Evolutionary conservation across 2,888 invertebrate species (phyloP), one percentile per base, ranked within the genome.

Genomic region (Hypselothyrea guttata): DNA sequence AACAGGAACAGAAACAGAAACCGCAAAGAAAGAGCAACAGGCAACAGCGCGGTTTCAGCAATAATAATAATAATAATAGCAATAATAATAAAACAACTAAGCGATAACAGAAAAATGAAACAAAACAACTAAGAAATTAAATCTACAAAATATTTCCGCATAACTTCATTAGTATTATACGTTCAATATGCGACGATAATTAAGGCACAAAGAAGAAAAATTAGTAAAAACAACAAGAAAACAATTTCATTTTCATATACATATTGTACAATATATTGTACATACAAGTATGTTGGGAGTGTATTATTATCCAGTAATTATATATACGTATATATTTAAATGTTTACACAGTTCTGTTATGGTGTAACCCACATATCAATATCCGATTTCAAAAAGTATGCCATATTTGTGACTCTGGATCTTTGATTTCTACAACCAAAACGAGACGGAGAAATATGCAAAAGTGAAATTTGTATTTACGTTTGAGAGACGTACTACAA

Each of bases 81-180:
- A 38, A 13, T 9, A 52, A 40, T 16, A 62, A 57, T 33, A 44
- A 51, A 42, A 54, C 46, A 60, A 27, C 16, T 15, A 54, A 15
- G 41, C 12, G 34, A 33, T 33, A 40, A 27, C 35, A 41, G 22
- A 33, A 31, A 31, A 33, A 31, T 11, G 13, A 37, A 16, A 9
- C 33, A 27, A 7, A 18, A 45, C 27, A 41, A 8, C 22, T 49
- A 47, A 48, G 34, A 11, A 33, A 37, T 59, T 38, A 41, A 58
- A 56, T 48, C 34, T 62, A 60, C 37, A 60, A 64, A 67, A 60
- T 71, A 61, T 65, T 78, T 79, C 72, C 60, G 60, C 64, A 71
- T 68, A 64, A 59, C 53, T 63, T 63, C 71, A 77, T 82, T 73
- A 77, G 57, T 60, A n/a, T n/a, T n/a, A n/a, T n/a, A 58, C 69